Percentiles rank a stretch among this genome's conserved stretches.
Conservation (phyloP, 2,797 vertebrate genomes). For the Mus spretus region DNA sequence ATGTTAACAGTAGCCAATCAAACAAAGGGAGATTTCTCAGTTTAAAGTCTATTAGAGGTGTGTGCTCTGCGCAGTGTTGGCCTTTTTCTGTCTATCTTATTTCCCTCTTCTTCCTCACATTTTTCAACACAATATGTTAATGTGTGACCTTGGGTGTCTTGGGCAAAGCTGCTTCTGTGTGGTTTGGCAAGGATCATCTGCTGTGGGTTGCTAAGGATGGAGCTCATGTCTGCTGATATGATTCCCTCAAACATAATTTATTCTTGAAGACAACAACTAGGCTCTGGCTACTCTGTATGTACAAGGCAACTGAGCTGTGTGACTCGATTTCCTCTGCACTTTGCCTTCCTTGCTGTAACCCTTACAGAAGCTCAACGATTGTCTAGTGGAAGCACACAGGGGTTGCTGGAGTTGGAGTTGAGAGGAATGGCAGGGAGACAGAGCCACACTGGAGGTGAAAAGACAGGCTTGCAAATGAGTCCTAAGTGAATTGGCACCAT, state of each 20-base stretch:
- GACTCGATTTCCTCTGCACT: too few species aligned
- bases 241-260: not conserved
- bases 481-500: not conserved
- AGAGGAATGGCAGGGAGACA: not conserved
- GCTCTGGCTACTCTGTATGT: not conserved
- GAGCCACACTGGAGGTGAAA: not conserved
- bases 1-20: not conserved
- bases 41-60: not conserved
- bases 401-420: accelerated
- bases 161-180: not conserved
- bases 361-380: too few species aligned
- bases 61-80: not conserved
- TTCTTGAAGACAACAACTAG: not conserved
- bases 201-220: not conserved
- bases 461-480: not conserved
- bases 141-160: not conserved
- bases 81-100: not conserved
- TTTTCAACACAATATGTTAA: not conserved
- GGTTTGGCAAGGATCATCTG: not conserved
- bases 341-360: not conserved
- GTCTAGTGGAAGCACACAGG: not conserved
- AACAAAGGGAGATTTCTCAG: not conserved
- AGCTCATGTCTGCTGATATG: not conserved
- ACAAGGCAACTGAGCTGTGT: not conserved
- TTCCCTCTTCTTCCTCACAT: not conserved